Evolutionary conservation across 2,113 vertebrate genomes (phyloP), one percentile per base, ranked within the genome.

Genomic region (Nibea albiflora): DNA sequence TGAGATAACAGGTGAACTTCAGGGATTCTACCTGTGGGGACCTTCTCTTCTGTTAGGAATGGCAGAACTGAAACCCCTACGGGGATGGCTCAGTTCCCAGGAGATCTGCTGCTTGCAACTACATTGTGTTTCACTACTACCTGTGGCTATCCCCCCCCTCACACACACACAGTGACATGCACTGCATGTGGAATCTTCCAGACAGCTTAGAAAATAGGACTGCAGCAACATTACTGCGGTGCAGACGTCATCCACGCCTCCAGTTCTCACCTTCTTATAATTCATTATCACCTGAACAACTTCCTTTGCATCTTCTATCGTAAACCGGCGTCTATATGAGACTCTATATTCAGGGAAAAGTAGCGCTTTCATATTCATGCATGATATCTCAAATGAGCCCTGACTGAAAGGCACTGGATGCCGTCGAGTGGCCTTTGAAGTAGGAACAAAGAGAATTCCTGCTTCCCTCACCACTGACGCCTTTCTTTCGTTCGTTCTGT

Each of bases 371-470:
- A 80, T 78, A 88, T 87, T 88, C 78, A 78, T 80, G 73, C 73
- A 47, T 68, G 67, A 73, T 77, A 73, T 84, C 65, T 71, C 78
- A 86, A 81, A 90, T 81, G 75, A 91, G 87, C 64, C 62, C 50
- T 65, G 89, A 86, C 70, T 86, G 83, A 80, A 85, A 82, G 72
- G 76, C 63, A 22, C 54, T 50, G 69, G 83, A 52, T 90, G 88
- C 71, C 83, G 87, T 12, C 15, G 46, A 84, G 85, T 71, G 66
- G 64, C 66, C 86, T 93, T 93, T 94, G 92, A 94, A 89, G 91
- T 83, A n/a, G 54, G 90, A 94, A 93, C 92, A 94, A 93, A 94
- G 90, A 90, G 86, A 93, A 91, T 89, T 84, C 79, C 86, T 78
- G 63, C 76, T 47, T 74, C 67, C 78, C 82, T 85, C 77, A 42